Evolutionary conservation across 2,888 invertebrate species (phyloP).

Genomic region (Epinotia brunnichana): DNA sequence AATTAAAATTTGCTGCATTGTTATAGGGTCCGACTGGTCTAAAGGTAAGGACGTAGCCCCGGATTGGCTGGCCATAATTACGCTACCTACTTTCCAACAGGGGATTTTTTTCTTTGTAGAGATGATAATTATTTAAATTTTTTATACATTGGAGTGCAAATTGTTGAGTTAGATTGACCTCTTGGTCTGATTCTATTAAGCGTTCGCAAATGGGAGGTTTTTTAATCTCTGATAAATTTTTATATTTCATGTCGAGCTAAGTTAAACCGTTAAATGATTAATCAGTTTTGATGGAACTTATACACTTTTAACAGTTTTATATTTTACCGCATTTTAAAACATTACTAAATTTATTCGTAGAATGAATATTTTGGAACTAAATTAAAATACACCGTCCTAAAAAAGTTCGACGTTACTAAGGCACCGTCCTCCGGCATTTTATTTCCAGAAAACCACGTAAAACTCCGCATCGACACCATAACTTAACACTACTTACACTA

Average conservation of each 20-base stretch:
- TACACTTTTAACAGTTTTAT: too few relatives aligned
- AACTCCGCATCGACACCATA: slow-evolving; percentile 43
- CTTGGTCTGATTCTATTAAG: not conserved
- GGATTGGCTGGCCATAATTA: too few relatives aligned
- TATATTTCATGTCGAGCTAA: not conserved
- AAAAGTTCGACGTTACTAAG: not conserved
- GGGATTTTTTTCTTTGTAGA: too few relatives aligned
- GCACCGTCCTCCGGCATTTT: slow-evolving; percentile 22
- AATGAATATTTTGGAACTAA: too few relatives aligned
- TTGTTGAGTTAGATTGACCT: not conserved
- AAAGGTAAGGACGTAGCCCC: too few relatives aligned
- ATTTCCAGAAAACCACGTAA: slow-evolving; percentile 48
- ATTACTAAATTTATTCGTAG: too few relatives aligned
- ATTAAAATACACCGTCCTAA: not conserved
- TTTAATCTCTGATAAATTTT: not conserved
- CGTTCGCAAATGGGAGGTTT: not conserved
- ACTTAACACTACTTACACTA: slow-evolving; percentile 18
- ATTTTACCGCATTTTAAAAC: too few relatives aligned
- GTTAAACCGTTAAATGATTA: not conserved
- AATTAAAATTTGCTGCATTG: too few relatives aligned
- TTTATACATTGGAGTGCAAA: not conserved
- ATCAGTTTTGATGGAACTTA: not conserved
- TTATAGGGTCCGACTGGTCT: too few relatives aligned
- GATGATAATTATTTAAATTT: too few relatives aligned
- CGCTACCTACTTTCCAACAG: too few relatives aligned